Evolutionary conservation across 1,140 invertebrate species (phyloP).

Genomic region (Nylanderia fulva): DNA sequence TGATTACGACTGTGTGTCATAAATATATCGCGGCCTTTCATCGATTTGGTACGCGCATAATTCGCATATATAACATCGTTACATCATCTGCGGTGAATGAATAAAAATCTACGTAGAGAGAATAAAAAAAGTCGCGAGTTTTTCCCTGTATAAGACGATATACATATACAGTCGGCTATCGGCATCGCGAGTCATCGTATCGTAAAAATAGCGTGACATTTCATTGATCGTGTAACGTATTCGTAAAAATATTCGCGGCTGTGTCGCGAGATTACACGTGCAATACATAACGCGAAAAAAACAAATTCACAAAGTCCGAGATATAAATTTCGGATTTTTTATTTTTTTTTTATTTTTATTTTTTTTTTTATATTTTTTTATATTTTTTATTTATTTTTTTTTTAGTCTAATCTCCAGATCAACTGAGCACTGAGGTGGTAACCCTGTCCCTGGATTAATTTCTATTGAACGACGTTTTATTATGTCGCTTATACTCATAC

Average conservation of each 20-base stretch:
- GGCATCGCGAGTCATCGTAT: slow-evolving; percentile 25
- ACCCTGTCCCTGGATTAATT: not conserved
- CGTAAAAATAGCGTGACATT: slow-evolving; percentile 59
- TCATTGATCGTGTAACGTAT: slow-evolving; percentile 54
- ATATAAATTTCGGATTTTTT: not conserved
- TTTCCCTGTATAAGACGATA: slow-evolving; percentile 21
- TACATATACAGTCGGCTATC: not conserved
- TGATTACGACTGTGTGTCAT: slow-evolving; percentile 15
- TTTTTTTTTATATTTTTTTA: too few species aligned
- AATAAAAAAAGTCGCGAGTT: slow-evolving; percentile 4
- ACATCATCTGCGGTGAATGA: slow-evolving; percentile 10
- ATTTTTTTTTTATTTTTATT: too few species aligned
- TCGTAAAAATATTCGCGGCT: slow-evolving; percentile 30
- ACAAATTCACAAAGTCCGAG: not conserved
- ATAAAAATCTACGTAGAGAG: slow-evolving; percentile 12
- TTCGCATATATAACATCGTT: not conserved
- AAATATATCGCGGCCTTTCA: slow-evolving; percentile 10
- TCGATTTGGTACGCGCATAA: slow-evolving; percentile 32
- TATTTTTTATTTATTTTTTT: too few species aligned
- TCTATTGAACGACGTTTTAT: not conserved
- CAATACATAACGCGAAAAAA: slow-evolving; percentile 15
- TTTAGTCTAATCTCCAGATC: too few species aligned
- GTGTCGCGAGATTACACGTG: not conserved
- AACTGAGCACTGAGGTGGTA: too few species aligned
- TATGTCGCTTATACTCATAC: not conserved